A percentile compares a stretch with the other conserved stretches of the same genome.
Evolutionary conservation across 2,888 invertebrate genomes (phyloP).

Genomic region (Chrysina gloriosa): DNA sequence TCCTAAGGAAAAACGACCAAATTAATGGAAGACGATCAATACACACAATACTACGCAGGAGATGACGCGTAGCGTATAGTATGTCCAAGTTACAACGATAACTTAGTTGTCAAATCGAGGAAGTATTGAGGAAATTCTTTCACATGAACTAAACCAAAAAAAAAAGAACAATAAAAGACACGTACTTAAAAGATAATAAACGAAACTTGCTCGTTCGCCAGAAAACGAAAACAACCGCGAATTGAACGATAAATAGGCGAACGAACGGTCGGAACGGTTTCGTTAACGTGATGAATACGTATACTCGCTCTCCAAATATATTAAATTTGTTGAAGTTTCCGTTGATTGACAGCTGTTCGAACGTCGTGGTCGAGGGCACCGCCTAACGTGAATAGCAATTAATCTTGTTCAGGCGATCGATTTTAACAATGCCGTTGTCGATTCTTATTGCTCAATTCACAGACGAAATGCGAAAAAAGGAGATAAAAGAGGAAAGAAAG

Average conservation of each 20-base stretch:
- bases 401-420: constrained; percentile 54
- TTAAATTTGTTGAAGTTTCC: constrained; percentile 41
- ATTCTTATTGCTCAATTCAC: constrained; percentile 26
- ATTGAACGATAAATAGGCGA: constrained; percentile 21
- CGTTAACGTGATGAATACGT: constrained; percentile 36
- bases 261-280: constrained; percentile 3
- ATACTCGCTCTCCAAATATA: constrained; percentile 34
- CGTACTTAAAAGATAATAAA: too few relatives aligned
- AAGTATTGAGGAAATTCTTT: too few relatives aligned
- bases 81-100: too few relatives aligned
- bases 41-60: too few relatives aligned
- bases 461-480: background rate
- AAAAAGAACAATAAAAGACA: too few relatives aligned
- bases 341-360: constrained; percentile 51
- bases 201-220: background rate
- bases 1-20: too few relatives aligned
- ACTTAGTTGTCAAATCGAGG: too few relatives aligned
- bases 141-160: too few relatives aligned
- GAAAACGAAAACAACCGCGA: constrained; percentile 7
- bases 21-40: too few relatives aligned
- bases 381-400: constrained; percentile 52
- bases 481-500: constrained; percentile 6
- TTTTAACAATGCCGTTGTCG: constrained; percentile 49
- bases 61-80: too few relatives aligned
- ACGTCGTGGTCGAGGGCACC: constrained; percentile 46